Evolutionary conservation across 2,797 vertebrate species (phyloP).

Genomic region (Gila robusta): DNA sequence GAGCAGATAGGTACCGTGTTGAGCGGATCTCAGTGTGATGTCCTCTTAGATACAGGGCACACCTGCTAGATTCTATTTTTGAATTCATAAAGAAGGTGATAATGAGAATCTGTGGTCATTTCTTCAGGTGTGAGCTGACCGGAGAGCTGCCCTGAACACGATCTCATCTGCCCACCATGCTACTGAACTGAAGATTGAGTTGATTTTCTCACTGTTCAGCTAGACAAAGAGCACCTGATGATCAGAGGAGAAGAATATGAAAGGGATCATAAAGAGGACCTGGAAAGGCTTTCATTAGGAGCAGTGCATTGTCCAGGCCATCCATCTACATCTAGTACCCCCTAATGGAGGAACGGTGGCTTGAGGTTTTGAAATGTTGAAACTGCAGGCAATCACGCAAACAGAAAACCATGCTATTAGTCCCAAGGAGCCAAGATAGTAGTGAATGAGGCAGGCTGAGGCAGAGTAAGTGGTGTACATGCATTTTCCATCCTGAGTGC

Average conservation of each 20-base stretch:
- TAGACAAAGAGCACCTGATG: constrained; percentile 21
- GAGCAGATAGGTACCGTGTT: neutral
- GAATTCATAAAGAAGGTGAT: constrained; percentile 7
- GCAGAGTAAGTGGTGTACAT: neutral
- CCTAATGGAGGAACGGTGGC: constrained; percentile 8
- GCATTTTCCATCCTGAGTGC: neutral
- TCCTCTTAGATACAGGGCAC: neutral
- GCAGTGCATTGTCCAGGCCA: neutral
- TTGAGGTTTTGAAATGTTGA: neutral
- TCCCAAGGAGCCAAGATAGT: neutral
- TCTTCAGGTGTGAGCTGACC: constrained; percentile 14
- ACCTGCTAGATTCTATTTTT: constrained; percentile 25
- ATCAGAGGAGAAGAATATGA: constrained; percentile 6
- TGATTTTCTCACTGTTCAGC: neutral
- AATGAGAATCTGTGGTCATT: constrained; percentile 22
- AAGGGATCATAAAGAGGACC: neutral
- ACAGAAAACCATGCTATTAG: constrained; percentile 40
- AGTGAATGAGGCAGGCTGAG: neutral
- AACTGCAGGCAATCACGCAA: neutral
- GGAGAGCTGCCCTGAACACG: neutral
- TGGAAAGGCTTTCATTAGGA: constrained; percentile 6
- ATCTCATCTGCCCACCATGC: neutral
- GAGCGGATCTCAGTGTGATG: constrained; percentile 17
- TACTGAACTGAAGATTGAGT: constrained; percentile 11
- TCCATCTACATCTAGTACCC: constrained; percentile 18